phyloP scores from a whole-genome alignment of 2,113 vertebrate genomes.

The Sus scrofa region T2T-Sscrofa CM000822.6:74111501-74112000 shows the following conservation, averaged over 20 bases:
- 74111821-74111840: background rate
- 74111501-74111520: background rate
- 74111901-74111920: too few relatives aligned
- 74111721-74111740: background rate
- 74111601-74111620: background rate
- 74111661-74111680: background rate
- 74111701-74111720: background rate
- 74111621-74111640: background rate
- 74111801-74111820: background rate
- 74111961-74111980: too few relatives aligned
- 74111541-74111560: background rate
- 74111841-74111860: too few relatives aligned
- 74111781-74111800: background rate
- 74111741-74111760: background rate
- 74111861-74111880: too few relatives aligned
- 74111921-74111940: too few relatives aligned
- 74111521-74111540: background rate
- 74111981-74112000: too few relatives aligned
- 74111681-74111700: slow-evolving; percentile 33
- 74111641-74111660: background rate
- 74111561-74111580: background rate
- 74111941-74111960: too few relatives aligned
- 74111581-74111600: background rate
- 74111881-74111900: too few relatives aligned
- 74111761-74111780: slow-evolving; percentile 21